A percentile compares a stretch with the other conserved stretches of the same genome.
phyloP scores from a whole-genome alignment of 2,797 vertebrate species.

The Brotogeris chrysoptera region DNA sequence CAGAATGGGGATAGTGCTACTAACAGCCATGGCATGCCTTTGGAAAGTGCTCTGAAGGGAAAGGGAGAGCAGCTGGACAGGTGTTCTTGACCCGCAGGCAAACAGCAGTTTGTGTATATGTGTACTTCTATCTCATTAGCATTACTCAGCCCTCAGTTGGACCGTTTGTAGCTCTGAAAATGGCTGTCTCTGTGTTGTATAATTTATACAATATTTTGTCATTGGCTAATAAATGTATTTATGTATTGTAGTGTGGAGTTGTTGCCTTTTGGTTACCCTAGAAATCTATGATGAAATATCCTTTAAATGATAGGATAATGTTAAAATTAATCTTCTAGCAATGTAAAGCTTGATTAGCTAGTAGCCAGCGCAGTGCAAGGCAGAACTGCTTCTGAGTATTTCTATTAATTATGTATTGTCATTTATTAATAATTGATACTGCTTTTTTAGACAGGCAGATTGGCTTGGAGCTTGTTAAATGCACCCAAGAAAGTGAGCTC shows the following conservation, averaged over 20 bases:
- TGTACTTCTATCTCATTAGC: not conserved
- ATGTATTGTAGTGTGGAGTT: not conserved
- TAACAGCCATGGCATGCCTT: accelerated
- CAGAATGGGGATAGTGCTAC: accelerated
- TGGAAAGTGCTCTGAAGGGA: not conserved
- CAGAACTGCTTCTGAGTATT: not conserved
- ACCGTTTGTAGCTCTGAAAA: not conserved
- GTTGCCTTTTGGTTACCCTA: not conserved
- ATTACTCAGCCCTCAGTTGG: not conserved
- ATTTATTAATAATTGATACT: constrained; percentile 34
- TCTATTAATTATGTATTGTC: constrained; percentile 22
- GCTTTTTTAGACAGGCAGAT: not conserved
- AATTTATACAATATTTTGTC: not conserved
- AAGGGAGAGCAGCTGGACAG: accelerated
- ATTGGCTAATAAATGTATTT: not conserved
- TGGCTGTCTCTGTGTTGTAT: not conserved
- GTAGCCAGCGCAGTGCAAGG: not conserved
- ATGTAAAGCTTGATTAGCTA: not conserved
- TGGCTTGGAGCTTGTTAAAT: not conserved
- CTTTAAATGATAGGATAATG: not conserved
- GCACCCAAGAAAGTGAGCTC: not conserved
- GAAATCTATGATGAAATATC: not conserved
- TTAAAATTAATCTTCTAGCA: not conserved
- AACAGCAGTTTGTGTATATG: not conserved
- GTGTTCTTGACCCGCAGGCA: not conserved